A percentile compares a stretch with the other conserved stretches of the same genome.
phyloP scores from a whole-genome alignment of 2,888 invertebrate genomes.

The Dione juno region DNA sequence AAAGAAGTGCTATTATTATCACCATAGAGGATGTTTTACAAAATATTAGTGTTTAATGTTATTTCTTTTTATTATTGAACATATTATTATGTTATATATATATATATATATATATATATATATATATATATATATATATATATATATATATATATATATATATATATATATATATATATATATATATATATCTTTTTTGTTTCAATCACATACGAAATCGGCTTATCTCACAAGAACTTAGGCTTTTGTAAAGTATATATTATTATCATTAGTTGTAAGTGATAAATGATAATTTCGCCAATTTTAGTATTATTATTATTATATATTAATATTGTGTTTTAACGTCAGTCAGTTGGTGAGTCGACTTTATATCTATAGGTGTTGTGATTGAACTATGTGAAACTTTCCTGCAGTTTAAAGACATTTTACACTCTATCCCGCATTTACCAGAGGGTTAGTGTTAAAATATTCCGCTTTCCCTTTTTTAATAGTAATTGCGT shows the following conservation, averaged over 20 bases:
- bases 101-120: too few relatives aligned
- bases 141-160: slow-evolving; percentile 27
- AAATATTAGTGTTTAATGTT: too few relatives aligned
- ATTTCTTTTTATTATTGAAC: too few relatives aligned
- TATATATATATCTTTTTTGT: neutral
- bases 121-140: neutral
- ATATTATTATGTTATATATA: neutral
- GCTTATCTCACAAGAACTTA: slow-evolving; percentile 27
- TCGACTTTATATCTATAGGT: neutral
- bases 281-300: slow-evolving; percentile 24
- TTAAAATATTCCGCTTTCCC: too few relatives aligned
- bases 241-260: slow-evolving; percentile 27
- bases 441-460: too few relatives aligned
- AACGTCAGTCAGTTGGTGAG: neutral
- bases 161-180: slow-evolving; percentile 1
- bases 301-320: slow-evolving; percentile 36
- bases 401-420: neutral
- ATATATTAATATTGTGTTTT: slow-evolving; percentile 3
- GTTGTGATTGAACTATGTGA: neutral
- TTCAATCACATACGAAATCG: slow-evolving; percentile 21
- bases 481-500: too few relatives aligned
- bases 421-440: too few relatives aligned
- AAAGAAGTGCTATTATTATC: too few relatives aligned
- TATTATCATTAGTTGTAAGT: slow-evolving; percentile 23
- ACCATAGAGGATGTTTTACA: too few relatives aligned